Evolutionary conservation across 1,140 invertebrate species (phyloP), one percentile per base, ranked within the genome.

Genomic region (Temnothorax nylanderi): DNA sequence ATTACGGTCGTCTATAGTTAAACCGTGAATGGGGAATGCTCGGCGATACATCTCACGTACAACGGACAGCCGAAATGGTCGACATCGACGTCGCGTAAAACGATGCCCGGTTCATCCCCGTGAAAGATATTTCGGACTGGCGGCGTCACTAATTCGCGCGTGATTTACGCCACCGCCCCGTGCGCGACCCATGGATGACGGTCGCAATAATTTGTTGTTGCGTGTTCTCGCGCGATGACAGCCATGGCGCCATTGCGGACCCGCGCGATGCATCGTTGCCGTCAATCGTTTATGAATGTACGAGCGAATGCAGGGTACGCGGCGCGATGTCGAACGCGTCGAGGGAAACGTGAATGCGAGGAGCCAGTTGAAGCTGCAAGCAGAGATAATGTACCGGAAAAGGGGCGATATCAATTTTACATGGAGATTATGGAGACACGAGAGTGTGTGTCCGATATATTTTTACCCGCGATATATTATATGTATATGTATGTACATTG

Each of bases 121-220:
- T 18, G 69, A 54, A 85, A 87, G 80, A 75, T 82, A 82, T 75
- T 84, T 60, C 86, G 44, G 47, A 41, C 32, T 77, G 54, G 62
- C 77, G 32, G 32, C 34, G 41, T 49, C 21, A n/a, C 81, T 67
- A 85, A 77, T 71, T 87, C 62, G 54, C 54, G 51, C 16, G 51
- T 87, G 86, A 88, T 88, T 86, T 86, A 86, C 72, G 56, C 34
- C 32, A 18, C 49, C 32, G 21, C 49, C 21, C 41, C 37, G 18
- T 5, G 67, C 47, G 51, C 56, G 8, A 47, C 2, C 21, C 74
- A 21, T 58, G 67, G 74, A 88, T 88, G 85, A 88, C 65, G 62
- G 49, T 84, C 69, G 80, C 54, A 65, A 69, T 80, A 86, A 86
- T 86, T 86, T 86, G 82, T 86, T 86, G 87, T 58, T 51, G 47